Base-by-base conservation (phyloP, 2,113 vertebrate species). In the Sturnus vulgaris region DNA sequence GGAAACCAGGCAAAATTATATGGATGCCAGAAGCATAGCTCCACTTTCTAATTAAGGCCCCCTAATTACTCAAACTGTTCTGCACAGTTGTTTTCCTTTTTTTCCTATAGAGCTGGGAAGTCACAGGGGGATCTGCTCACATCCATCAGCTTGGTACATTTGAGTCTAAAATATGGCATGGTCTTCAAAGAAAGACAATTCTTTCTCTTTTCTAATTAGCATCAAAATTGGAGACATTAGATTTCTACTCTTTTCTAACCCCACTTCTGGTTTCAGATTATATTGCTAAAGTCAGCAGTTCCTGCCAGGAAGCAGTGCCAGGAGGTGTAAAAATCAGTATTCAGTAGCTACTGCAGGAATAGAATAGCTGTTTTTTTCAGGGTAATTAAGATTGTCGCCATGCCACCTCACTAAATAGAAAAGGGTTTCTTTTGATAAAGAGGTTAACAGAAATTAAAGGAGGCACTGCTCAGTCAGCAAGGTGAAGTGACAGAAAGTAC, bases 11-110 rank as follows among this genome's bases (percentile, higher is more conserved):
- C n/a, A 96, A 90, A 88, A 85, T 77, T 73, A 70, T 71, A 52
- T 19, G 19, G 70, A 77, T 56, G 59, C 50, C 1, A 5, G 82
- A 88, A 88, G 55, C 72, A 44, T 33, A 81, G 30, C 37, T 88
- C 39, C 66, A 31, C 60, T 90, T 95, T 85, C 87, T 81, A 93
- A 92, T 95, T 94, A 96, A 63, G 55, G 64, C 12, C 52, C 27
- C 9, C 23, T 88, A 73, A 91, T 92, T 88, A 65, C 37, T 92
- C 73, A 94, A 47, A 85, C 30, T 72, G n/a, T 53, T 93, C 79
- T 90, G 66, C 35, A 72, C n/a, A 55, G 75, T 79, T 56, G 39
- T 88, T 89, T 93, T 78, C 15, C 9, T 88, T 86, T 80, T 56
- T 65, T 88, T 91, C 24, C 56, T 72, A 5, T 50, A 65, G 40